Evolutionary conservation across 2,797 vertebrate species (phyloP).

Genomic region (Myotis planiceps): DNA sequence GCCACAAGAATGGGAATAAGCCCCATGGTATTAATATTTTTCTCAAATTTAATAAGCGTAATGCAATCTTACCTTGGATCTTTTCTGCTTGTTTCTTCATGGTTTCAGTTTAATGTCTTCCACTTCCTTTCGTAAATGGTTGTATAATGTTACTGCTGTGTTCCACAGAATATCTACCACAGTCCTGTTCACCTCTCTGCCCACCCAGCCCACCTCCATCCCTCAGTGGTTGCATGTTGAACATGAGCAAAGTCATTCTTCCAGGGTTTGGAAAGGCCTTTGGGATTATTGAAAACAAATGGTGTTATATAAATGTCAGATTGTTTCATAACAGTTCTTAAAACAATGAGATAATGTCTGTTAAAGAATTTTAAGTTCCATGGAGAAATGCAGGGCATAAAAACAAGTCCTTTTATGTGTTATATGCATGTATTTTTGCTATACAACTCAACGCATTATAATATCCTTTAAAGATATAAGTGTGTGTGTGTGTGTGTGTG

Average conservation of each 20-base stretch:
- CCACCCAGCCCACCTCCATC: neutral
- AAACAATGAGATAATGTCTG: constrained; percentile 80
- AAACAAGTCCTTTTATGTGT: constrained; percentile 59
- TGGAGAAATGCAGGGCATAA: constrained; percentile 62
- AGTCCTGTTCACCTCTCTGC: neutral
- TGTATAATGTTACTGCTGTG: neutral
- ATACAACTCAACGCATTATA: constrained; percentile 38
- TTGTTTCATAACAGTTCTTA: constrained; percentile 73
- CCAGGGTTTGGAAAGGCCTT: constrained; percentile 28
- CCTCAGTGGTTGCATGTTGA: neutral
- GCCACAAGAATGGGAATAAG: constrained; percentile 52
- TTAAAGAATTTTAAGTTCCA: constrained; percentile 62
- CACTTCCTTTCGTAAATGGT: constrained; percentile 26
- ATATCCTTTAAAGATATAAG: constrained; percentile 22
- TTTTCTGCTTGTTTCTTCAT: constrained; percentile 16
- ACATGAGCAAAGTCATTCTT: constrained; percentile 41
- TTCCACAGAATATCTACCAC: neutral
- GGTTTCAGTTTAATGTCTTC: constrained; percentile 20
- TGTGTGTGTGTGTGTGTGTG: neutral
- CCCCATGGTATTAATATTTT: constrained; percentile 6
- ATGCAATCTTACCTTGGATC: neutral
- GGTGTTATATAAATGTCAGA: constrained; percentile 69
- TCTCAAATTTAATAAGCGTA: constrained; percentile 19
- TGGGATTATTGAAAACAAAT: constrained; percentile 61
- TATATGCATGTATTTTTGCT: constrained; percentile 59